These are phyloP conservation scores for Pygoscelis adeliae DNA, from an alignment of 2,113 vertebrate genomes.

Conservation along the genomic window DNA sequence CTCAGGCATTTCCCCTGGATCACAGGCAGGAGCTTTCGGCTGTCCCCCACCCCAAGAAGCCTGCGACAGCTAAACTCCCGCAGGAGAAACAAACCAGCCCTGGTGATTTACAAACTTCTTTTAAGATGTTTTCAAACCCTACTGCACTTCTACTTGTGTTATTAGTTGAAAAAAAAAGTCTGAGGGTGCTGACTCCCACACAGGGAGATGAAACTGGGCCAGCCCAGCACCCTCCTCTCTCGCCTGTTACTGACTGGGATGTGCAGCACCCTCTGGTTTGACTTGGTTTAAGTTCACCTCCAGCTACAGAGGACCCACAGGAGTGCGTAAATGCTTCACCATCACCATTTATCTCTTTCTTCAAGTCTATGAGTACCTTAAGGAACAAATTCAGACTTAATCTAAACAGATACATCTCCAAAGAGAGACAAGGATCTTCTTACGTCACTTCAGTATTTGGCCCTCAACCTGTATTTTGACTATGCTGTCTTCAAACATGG, in stretches of 20 bases:
- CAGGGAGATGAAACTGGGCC: not conserved
- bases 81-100: not conserved
- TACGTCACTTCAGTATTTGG: not conserved
- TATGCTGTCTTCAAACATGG: not conserved
- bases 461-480: not conserved
- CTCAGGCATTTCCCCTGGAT: not conserved
- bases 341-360: not conserved
- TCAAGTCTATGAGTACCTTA: not conserved
- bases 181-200: not conserved
- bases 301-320: not conserved
- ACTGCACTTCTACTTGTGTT: not conserved
- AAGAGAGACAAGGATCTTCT: not conserved
- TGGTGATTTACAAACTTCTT: not conserved
- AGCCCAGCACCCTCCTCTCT: not conserved
- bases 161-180: not conserved
- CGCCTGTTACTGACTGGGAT: rapidly evolving
- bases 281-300: not conserved
- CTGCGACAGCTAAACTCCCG: not conserved
- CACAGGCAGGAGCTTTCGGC: not conserved
- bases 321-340: not conserved
- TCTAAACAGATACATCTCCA: not conserved
- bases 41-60: not conserved
- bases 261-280: not conserved
- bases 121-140: not conserved
- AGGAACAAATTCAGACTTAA: not conserved